Conservation (phyloP, 1,140 invertebrate genomes). For the Diorhabda elongata region DNA sequence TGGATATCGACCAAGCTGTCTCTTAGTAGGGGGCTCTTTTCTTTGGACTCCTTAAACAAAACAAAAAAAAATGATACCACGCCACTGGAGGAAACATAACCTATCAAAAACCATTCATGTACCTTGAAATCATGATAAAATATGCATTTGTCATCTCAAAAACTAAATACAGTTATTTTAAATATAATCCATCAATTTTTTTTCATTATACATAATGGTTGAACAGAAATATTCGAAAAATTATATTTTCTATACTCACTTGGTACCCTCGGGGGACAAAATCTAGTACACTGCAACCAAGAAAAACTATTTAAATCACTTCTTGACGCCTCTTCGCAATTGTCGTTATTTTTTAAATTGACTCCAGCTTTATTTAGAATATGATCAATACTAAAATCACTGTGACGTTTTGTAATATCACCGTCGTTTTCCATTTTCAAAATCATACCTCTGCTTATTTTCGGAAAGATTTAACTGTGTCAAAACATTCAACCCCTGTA, state of each 20-base stretch:
- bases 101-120: too few relatives aligned
- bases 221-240: too few relatives aligned
- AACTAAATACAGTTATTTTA: too few relatives aligned
- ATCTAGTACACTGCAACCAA: conserved; percentile 72
- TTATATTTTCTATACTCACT: conserved; percentile 50
- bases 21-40: conserved; percentile 47
- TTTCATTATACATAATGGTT: too few relatives aligned
- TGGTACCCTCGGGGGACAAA: conserved; percentile 68
- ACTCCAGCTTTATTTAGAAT: conserved; percentile 48
- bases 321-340: conserved; percentile 20
- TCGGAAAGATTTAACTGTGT: conserved; percentile 18
- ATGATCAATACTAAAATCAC: conserved; percentile 54
- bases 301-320: conserved; percentile 39
- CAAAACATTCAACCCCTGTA: conserved; percentile 21
- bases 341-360: conserved; percentile 29
- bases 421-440: conserved; percentile 14
- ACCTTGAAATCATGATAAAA: too few relatives aligned
- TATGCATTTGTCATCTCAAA: too few relatives aligned
- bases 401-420: conserved; percentile 20
- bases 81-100: too few relatives aligned
- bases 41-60: conserved; percentile 35
- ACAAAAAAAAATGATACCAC: too few relatives aligned
- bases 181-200: too few relatives aligned
- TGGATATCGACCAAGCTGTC: conserved; percentile 53
- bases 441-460: conserved; percentile 12